These are phyloP conservation scores for Petrolisthes manimaculis DNA, from an alignment of 2,888 invertebrate genomes.

Conservation along the genomic window DNA sequence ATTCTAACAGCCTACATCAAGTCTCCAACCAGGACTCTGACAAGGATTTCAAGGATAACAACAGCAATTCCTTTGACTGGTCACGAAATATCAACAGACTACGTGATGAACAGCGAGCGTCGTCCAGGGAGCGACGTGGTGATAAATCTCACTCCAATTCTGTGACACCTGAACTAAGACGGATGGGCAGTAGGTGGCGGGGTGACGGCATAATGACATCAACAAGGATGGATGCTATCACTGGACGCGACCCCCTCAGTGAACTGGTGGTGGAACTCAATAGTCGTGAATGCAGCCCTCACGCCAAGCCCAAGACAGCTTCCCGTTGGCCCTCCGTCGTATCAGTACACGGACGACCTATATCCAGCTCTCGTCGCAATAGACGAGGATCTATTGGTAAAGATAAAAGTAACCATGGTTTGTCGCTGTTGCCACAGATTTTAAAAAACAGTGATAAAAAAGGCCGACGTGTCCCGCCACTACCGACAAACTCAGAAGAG, in stretches of 20 bases:
- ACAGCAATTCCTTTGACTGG: slow-evolving; percentile 28
- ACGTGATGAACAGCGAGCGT: background rate
- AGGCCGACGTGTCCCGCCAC: background rate
- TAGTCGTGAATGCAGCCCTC: slow-evolving; percentile 32
- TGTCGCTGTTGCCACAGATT: slow-evolving; percentile 34
- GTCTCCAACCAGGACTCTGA: slow-evolving; percentile 19
- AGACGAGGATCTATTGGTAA: slow-evolving; percentile 29
- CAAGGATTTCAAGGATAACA: background rate
- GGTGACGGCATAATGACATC: slow-evolving; percentile 28
- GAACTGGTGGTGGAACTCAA: slow-evolving; percentile 42
- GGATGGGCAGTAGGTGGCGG: slow-evolving; percentile 14
- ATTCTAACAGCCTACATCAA: background rate
- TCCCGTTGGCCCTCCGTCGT: slow-evolving; percentile 27
- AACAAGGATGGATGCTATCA: slow-evolving; percentile 22
- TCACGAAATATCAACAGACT: slow-evolving; percentile 42
- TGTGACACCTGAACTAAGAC: background rate
- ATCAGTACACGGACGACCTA: slow-evolving; percentile 34
- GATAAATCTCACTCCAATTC: background rate
- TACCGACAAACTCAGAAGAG: background rate
- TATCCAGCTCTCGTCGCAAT: slow-evolving; percentile 6
- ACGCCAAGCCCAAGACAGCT: background rate
- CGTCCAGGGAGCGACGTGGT: background rate
- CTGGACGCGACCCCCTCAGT: slow-evolving; percentile 11
- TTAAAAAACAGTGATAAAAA: background rate
- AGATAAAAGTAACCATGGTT: background rate